Evolutionary conservation across 2,888 invertebrate species (phyloP).

Genomic region (Rapana venosa): DNA sequence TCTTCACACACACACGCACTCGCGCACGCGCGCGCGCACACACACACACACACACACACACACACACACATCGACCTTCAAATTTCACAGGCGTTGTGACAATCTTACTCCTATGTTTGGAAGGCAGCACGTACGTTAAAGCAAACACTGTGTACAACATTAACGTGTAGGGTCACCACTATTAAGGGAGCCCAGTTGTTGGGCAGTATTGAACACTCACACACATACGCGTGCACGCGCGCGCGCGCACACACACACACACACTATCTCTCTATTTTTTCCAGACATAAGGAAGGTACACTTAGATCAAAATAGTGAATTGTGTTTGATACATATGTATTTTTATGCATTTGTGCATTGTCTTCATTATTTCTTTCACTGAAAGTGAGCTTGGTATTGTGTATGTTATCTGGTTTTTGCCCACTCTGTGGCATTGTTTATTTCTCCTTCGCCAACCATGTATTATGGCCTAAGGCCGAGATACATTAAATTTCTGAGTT

Average conservation of each 20-base stretch:
- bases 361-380: not conserved
- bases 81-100: not conserved
- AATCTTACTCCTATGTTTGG: not conserved
- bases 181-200: not conserved
- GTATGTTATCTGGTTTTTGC: not conserved
- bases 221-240: not conserved
- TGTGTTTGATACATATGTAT: not conserved
- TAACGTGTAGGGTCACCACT: too few species aligned
- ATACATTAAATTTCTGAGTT: too few species aligned
- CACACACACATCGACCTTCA: not conserved
- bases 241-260: not conserved
- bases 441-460: too few species aligned
- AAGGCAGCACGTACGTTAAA: not conserved
- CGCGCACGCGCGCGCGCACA: not conserved
- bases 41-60: conserved; percentile 19
- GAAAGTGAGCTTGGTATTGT: not conserved
- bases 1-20: not conserved
- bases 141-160: too few species aligned
- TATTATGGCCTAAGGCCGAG: too few species aligned
- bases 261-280: too few species aligned
- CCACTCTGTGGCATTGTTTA: not conserved
- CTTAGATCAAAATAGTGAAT: too few species aligned
- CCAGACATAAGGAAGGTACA: too few species aligned
- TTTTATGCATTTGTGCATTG: not conserved
- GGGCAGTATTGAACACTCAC: not conserved